phyloP scores from a whole-genome alignment of 2,888 invertebrate genomes.

The Hanleya hanleyi region DNA sequence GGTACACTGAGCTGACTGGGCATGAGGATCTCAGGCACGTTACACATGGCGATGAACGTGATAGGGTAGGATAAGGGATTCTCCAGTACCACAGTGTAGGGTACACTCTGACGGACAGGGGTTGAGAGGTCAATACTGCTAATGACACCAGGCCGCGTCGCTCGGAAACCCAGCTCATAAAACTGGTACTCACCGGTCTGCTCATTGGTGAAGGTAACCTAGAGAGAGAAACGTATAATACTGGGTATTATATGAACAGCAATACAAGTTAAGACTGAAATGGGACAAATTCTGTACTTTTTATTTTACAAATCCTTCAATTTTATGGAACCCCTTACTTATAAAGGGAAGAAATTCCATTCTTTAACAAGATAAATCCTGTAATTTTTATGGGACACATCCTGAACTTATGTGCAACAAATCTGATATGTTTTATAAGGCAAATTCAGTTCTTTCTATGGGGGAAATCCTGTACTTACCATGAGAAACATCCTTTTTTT shows the following conservation, averaged over 20 bases:
- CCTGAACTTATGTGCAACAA: too few species aligned
- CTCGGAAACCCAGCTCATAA: conserved; percentile 70
- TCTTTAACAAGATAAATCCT: too few species aligned
- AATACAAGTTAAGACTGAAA: too few species aligned
- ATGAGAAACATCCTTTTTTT: too few species aligned
- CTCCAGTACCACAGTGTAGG: conserved; percentile 66
- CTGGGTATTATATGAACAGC: not conserved
- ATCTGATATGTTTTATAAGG: too few species aligned
- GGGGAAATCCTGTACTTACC: too few species aligned
- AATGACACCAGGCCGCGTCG: conserved; percentile 65
- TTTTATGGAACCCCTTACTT: too few species aligned
- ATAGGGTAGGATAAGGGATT: conserved; percentile 69
- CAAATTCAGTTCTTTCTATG: too few species aligned
- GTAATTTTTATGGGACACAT: too few species aligned
- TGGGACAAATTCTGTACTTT: too few species aligned
- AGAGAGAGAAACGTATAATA: not conserved
- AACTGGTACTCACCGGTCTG: conserved; percentile 71
- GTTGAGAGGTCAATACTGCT: conserved; percentile 67
- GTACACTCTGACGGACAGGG: conserved; percentile 70
- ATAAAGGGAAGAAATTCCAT: too few species aligned
- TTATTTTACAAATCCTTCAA: too few species aligned
- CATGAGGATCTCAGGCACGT: conserved; percentile 67
- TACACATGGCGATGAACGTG: conserved; percentile 66
- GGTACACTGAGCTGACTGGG: conserved; percentile 68
- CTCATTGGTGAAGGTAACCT: conserved; percentile 73